Evolutionary conservation across 2,888 invertebrate genomes (phyloP).

Genomic region (Netelia fuscicornis): DNA sequence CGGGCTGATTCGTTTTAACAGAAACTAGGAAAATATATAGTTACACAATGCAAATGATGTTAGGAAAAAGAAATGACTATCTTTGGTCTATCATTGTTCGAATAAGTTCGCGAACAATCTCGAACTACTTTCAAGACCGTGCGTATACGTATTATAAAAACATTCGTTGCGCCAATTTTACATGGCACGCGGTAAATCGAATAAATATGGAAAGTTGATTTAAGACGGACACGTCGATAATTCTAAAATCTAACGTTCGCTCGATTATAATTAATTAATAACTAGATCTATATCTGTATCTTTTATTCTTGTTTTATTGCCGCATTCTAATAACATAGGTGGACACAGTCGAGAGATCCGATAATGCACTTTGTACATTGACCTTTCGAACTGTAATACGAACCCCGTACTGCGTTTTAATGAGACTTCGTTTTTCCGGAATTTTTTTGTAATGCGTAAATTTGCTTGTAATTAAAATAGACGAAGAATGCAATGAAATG

Average conservation of each 20-base stretch:
- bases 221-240: background rate
- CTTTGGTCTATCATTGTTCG: too few species aligned
- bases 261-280: background rate
- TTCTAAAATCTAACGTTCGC: background rate
- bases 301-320: background rate
- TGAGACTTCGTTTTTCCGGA: conserved; percentile 56
- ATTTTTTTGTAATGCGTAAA: conserved; percentile 81
- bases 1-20: too few species aligned
- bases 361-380: conserved; percentile 59
- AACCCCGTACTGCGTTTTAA: conserved; percentile 10
- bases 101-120: too few species aligned
- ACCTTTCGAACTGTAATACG: conserved; percentile 45
- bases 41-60: too few species aligned
- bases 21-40: too few species aligned
- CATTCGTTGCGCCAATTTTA: too few species aligned
- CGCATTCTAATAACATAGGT: conserved; percentile 9
- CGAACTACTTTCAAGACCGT: too few species aligned
- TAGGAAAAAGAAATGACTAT: too few species aligned
- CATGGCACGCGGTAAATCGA: too few species aligned
- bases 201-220: too few species aligned
- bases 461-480: conserved; percentile 91
- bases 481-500: conserved; percentile 92
- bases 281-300: background rate
- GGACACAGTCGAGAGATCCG: conserved; percentile 39
- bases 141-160: too few species aligned